phyloP scores from a whole-genome alignment of 2,797 vertebrate species.

The Characodon lateralis region DNA sequence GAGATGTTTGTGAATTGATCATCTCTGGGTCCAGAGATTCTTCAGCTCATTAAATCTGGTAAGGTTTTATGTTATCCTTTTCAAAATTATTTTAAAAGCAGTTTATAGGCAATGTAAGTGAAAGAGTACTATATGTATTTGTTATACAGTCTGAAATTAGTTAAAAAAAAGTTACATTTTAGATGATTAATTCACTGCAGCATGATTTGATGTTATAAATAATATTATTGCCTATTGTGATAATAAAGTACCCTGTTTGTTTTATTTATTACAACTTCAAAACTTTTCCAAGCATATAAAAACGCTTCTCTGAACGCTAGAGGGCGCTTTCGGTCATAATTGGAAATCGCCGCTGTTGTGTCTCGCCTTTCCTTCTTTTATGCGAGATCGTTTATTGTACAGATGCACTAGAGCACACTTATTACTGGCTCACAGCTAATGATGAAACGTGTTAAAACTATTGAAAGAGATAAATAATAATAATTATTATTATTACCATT shows the following conservation, averaged over 20 bases:
- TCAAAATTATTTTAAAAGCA: background rate
- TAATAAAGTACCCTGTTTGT: background rate
- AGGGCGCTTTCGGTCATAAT: conserved; percentile 27
- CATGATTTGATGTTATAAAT: background rate
- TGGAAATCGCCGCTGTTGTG: background rate
- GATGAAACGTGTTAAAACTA: background rate
- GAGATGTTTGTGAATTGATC: conserved; percentile 50
- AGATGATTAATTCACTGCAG: background rate
- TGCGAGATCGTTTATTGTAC: conserved; percentile 43
- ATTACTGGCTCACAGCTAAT: background rate
- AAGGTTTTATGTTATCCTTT: conserved; percentile 36
- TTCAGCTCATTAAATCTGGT: conserved; percentile 49
- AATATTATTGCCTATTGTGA: background rate
- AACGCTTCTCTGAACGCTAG: conserved; percentile 26
- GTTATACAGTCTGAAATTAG: background rate
- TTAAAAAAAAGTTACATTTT: background rate
- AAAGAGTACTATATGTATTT: background rate
- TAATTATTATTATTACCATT: background rate
- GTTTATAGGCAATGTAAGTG: background rate
- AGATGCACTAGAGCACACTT: background rate
- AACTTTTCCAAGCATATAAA: background rate
- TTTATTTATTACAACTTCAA: background rate
- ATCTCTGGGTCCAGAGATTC: conserved; percentile 41
- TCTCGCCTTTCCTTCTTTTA: background rate
- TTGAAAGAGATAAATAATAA: background rate